Base-by-base conservation (phyloP, 2,797 vertebrate species). In the Myotis findleyi region DNA sequence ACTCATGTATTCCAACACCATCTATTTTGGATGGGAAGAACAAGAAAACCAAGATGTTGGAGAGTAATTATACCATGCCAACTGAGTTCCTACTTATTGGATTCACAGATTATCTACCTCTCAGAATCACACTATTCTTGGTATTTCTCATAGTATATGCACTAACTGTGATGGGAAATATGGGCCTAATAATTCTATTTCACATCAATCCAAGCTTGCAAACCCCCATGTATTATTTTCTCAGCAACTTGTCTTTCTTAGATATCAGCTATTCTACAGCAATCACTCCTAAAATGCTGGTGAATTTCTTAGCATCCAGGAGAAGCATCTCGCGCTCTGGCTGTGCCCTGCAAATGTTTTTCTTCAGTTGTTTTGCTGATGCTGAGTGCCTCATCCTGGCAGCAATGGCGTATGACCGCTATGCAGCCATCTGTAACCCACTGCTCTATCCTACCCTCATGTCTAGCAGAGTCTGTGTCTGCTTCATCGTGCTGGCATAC, bases 181-280 rank as follows among this genome's bases (percentile, higher is more conserved):
- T 81, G 25, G 87, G 96, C 1, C 66, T 97, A 85, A 94, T 96
- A 18, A 69, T 91, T 3, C 7, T 97, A 44, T 87, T 92, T 27
- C 90, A 93, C 9, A 41, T 23, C 30, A 49, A 66, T 9, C 18
- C 91, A 16, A 82, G 68, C 3, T 94, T 97, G 25, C 96, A 96
- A 72, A 97, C 55, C 0, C 95, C 97, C 23, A 97, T 97, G 97
- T 98, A 96, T 68, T 97, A 92, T 82, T 96, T 97, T n/a, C 92
- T 97, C 44, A 91, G 92, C 36, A 94, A 97, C 33, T 33, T 98
- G 30, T 96, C 97, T 59, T 95, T 97, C 33, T 77, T 97, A 27
- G 97, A 98, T 18, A 36, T 96, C 69, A 95, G 94, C 72, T 97
- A 97, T 59, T 96, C 97, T 1, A 96, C 95, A 69, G 73, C 84